A percentile compares a stretch with the other conserved stretches of the same genome.
These are phyloP conservation scores for Acipenser transmontanus DNA, from an alignment of 2,797 vertebrate genomes.

Conservation along the genomic window DNA sequence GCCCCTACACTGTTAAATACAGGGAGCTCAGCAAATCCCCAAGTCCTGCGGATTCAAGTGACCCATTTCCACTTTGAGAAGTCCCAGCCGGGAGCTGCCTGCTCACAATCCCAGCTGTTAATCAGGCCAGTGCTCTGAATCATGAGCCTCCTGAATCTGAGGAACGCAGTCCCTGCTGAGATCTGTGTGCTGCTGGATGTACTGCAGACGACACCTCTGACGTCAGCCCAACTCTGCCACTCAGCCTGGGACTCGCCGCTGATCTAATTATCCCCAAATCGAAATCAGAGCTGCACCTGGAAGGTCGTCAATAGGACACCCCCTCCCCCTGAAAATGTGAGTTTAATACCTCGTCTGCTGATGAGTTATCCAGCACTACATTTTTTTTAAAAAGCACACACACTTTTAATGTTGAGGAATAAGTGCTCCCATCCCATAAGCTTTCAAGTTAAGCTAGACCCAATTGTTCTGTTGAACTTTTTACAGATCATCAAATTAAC, in stretches of 20 bases:
- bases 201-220: conserved; percentile 19
- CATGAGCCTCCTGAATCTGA: conserved; percentile 41
- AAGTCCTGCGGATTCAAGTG: too few relatives aligned
- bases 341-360: too few relatives aligned
- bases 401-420: too few relatives aligned
- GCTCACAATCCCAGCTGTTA: conserved; percentile 47
- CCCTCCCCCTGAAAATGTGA: not conserved
- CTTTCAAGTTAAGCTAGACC: too few relatives aligned
- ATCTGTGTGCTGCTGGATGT: conserved; percentile 13
- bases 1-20: too few relatives aligned
- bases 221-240: conserved; percentile 7
- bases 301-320: not conserved
- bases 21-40: too few relatives aligned
- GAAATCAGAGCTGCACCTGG: not conserved
- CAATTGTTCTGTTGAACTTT: too few relatives aligned
- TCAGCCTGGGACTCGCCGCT: not conserved
- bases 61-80: conserved; percentile 7
- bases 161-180: conserved; percentile 32
- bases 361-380: too few relatives aligned
- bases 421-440: too few relatives aligned
- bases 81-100: conserved; percentile 24
- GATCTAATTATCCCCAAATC: conserved; percentile 13
- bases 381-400: too few relatives aligned
- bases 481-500: too few relatives aligned
- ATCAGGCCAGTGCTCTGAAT: conserved; percentile 42